Evolutionary conservation across 2,888 invertebrate species (phyloP).

Genomic region (Ditylenchus weischeri): DNA sequence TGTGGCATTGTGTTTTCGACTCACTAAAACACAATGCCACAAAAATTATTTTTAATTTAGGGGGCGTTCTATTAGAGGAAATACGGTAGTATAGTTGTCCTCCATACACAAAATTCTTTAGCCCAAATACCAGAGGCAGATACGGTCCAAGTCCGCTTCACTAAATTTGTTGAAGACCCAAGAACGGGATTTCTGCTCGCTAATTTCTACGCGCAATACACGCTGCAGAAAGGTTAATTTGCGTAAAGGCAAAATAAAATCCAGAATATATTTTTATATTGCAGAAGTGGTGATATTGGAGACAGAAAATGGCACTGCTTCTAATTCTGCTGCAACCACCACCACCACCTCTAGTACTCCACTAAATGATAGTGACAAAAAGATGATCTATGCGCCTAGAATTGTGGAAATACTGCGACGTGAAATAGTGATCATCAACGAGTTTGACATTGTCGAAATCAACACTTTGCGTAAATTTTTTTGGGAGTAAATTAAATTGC

Average conservation of each 20-base stretch:
- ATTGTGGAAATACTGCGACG: slow-evolving; percentile 28
- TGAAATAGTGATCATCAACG: slow-evolving; percentile 29
- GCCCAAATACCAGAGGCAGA: slow-evolving; percentile 24
- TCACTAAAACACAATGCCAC: no score
- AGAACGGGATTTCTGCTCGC: slow-evolving; percentile 17
- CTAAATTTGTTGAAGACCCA: slow-evolving; percentile 24
- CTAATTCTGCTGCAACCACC: no score
- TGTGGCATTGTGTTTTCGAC: no score
- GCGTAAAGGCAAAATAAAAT: no score
- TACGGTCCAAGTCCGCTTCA: slow-evolving; percentile 24
- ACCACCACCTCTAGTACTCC: neutral
- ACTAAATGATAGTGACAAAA: neutral
- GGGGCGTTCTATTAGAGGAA: no score
- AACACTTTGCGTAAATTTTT: slow-evolving; percentile 21
- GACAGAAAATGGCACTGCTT: no score
- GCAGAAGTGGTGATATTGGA: no score
- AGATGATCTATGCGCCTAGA: slow-evolving; percentile 21
- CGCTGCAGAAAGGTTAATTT: slow-evolving; percentile 15
- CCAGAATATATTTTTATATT: no score
- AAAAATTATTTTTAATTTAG: no score
- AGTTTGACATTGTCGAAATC: slow-evolving; percentile 31
- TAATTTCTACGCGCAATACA: slow-evolving; percentile 28
- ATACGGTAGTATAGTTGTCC: no score
- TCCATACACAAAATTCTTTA: neutral
- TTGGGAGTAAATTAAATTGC: no score